These are phyloP conservation scores for Otus sunia DNA, from an alignment of 2,113 vertebrate genomes.

Conservation along the genomic window DNA sequence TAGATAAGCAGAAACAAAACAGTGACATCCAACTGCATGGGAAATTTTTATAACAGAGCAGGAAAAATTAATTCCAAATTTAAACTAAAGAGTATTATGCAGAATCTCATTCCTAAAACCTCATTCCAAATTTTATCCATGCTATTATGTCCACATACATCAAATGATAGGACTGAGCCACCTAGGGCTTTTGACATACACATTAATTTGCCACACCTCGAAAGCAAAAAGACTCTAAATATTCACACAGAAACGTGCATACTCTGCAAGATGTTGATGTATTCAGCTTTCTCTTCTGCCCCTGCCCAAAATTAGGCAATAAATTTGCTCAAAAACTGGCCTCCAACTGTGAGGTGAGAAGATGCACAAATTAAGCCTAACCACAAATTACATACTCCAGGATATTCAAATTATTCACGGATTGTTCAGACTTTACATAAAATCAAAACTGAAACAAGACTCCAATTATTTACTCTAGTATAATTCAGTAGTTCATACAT, in stretches of 20 bases:
- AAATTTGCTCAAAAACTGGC: slow-evolving; percentile 12
- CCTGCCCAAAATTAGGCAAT: background rate
- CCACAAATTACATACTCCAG: slow-evolving; percentile 6
- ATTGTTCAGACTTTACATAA: slow-evolving; percentile 23
- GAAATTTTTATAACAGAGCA: background rate
- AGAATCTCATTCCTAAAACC: background rate
- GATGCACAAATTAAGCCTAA: slow-evolving; percentile 24
- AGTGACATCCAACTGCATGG: background rate
- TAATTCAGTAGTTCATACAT: background rate
- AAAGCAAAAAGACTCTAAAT: slow-evolving; percentile 6
- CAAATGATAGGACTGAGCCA: background rate
- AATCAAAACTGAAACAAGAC: slow-evolving; percentile 36
- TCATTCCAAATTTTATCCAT: background rate
- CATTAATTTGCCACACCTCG: background rate
- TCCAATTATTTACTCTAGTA: background rate
- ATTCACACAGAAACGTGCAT: background rate
- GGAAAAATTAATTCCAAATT: background rate
- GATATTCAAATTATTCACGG: slow-evolving; percentile 6
- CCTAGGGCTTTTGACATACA: background rate
- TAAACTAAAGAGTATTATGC: background rate
- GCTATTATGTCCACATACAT: background rate
- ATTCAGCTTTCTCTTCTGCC: background rate
- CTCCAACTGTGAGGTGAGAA: slow-evolving; percentile 44
- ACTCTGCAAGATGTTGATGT: background rate
- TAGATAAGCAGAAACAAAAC: background rate